Percentiles rank a stretch among this genome's conserved stretches.
Evolutionary conservation across 2,797 vertebrate genomes (phyloP).

Genomic region (Microctenopoma stevenorrisi): DNA sequence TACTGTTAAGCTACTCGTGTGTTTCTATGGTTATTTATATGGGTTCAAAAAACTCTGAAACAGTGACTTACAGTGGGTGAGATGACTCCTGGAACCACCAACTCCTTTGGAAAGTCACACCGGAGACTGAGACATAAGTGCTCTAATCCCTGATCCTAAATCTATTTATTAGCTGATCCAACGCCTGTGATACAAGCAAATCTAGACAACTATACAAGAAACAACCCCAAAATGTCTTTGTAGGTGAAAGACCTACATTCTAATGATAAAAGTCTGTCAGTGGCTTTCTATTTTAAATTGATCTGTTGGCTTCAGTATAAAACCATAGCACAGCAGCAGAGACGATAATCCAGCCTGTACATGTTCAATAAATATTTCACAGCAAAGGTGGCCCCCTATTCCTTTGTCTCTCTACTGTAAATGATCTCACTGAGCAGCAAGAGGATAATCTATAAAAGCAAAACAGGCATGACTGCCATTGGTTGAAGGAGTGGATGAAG

Average conservation of each 20-base stretch:
- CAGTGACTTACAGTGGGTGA: neutral
- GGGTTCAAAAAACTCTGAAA: neutral
- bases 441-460: constrained; percentile 25
- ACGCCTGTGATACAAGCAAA: no score
- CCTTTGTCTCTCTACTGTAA: constrained; percentile 2
- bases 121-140: neutral
- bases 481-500: constrained; percentile 23
- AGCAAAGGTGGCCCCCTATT: neutral
- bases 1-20: no score
- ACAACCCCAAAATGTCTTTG: neutral
- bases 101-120: neutral
- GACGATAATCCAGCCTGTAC: neutral
- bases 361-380: constrained; percentile 22
- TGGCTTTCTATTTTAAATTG: neutral
- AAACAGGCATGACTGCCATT: constrained; percentile 23
- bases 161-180: no score
- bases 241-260: no score
- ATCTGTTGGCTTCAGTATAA: neutral
- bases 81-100: neutral
- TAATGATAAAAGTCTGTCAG: neutral
- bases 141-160: no score
- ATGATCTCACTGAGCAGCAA: constrained; percentile 21
- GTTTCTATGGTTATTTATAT: neutral
- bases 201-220: neutral
- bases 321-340: neutral